A percentile compares a stretch with the other conserved stretches of the same genome.
Evolutionary conservation across 2,113 vertebrate genomes (phyloP).

Genomic region (Zapornia atra): DNA sequence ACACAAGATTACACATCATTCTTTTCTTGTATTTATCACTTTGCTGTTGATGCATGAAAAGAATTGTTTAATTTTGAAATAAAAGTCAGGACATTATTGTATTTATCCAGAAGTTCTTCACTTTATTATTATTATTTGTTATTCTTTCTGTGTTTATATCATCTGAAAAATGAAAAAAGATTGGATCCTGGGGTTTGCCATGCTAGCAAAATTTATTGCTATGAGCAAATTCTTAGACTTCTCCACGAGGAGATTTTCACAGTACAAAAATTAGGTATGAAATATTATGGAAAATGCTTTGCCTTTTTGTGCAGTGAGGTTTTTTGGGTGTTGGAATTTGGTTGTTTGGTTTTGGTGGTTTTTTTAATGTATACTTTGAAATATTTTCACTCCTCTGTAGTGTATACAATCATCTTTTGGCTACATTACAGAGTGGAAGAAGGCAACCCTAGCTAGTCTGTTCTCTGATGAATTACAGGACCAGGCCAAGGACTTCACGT

Average conservation of each 20-base stretch:
- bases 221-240: background rate
- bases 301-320: background rate
- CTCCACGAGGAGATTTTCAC: background rate
- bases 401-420: background rate
- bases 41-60: background rate
- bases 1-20: background rate
- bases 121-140: background rate
- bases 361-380: background rate
- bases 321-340: background rate
- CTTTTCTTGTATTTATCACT: background rate
- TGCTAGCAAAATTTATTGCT: background rate
- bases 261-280: background rate
- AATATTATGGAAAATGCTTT: background rate
- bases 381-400: background rate
- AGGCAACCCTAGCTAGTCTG: background rate
- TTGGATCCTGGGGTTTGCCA: background rate
- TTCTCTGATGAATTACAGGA: fast-evolving
- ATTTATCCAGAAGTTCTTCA: background rate
- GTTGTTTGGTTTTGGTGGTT: background rate
- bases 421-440: background rate
- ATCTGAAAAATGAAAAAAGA: background rate
- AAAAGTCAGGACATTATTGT: background rate
- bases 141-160: background rate
- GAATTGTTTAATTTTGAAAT: background rate
- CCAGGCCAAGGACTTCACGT: background rate